phyloP scores from a whole-genome alignment of 2,888 invertebrate genomes.

The Isotomurus palustris region DNA sequence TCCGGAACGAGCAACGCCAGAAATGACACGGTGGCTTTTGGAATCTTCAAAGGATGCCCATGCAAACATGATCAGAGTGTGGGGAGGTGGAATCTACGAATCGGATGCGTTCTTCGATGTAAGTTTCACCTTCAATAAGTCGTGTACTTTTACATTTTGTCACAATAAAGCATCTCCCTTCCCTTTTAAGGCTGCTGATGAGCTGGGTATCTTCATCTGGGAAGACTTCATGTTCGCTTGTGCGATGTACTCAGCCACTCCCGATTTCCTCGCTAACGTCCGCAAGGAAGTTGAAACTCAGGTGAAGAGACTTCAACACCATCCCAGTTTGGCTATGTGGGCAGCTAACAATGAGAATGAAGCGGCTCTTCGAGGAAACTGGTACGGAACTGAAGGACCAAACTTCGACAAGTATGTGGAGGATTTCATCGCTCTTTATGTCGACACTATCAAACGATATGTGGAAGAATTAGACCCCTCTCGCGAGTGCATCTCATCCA shows the following conservation, averaged over 20 bases:
- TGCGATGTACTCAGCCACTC: conserved; percentile 55
- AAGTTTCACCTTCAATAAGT: neutral
- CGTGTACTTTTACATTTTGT: neutral
- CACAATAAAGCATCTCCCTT: too few relatives aligned
- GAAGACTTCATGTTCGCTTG: conserved; percentile 59
- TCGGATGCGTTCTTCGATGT: conserved; percentile 29
- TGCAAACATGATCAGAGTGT: conserved; percentile 53
- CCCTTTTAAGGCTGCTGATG: conserved; percentile 54
- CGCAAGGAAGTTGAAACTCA: conserved; percentile 53
- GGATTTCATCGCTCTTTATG: conserved; percentile 81
- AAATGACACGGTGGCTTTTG: conserved; percentile 49
- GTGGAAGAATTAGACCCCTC: conserved; percentile 60
- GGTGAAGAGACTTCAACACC: conserved; percentile 53
- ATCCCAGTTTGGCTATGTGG: conserved; percentile 56
- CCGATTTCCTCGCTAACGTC: conserved; percentile 52
- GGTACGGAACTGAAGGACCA: conserved; percentile 57
- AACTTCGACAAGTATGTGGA: conserved; percentile 58
- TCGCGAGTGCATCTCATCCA: conserved; percentile 73
- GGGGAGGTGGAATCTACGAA: conserved; percentile 40
- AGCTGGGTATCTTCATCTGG: conserved; percentile 57
- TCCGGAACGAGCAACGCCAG: conserved; percentile 50
- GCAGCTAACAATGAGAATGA: conserved; percentile 62
- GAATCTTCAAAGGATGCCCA: conserved; percentile 51
- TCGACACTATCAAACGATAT: conserved; percentile 65
- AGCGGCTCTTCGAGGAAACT: conserved; percentile 73